Base-by-base conservation (phyloP, 2,797 vertebrate genomes). In the Enteromius fasciolatus region DNA sequence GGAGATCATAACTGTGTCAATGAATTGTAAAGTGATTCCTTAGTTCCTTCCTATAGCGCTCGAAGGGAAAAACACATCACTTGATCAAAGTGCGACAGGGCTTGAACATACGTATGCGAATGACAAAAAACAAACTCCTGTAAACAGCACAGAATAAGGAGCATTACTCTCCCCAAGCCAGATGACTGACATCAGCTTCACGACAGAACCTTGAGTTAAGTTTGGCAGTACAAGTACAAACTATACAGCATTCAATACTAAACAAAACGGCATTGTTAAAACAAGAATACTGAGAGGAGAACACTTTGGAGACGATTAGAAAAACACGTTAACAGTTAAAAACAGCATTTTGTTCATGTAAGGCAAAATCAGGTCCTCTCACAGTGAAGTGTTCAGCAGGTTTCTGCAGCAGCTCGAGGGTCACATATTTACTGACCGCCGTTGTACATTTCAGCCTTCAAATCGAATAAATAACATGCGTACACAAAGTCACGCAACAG, bases 281-380 rank as follows among this genome's bases (percentile, higher is more conserved):
- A 81, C 83, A 81, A 85, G 64, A 82, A 86, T 83, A 87, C 75
- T 82, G 89, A 91, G 89, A 93, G 82, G 90, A 82, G 82, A 89
- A 93, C 87, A 89, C 89, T 93, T 93, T 90, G 89, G 90, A 90
- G 94, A 94, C 91, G 85, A 89, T 91, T 94, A 94, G 92, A 95
- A 94, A 95, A 94, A 92, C 93, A 94, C 93, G 92, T 89, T 86
- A 92, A 95, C 93, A 93, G 91, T 92, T 91, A 93, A 93, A 91
- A 94, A 94, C 92, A 94, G 93, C 91, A 93, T 90, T 92, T 91
- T 91, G 90, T 93, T 94, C 92, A 93, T 93, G 73, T 95, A 95
- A 95, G 95, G 95, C 95, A 95, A 95, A 95, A 94, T 94, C 91
- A 94, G 95, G 94, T 95, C 94, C 93, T 94, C 93, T 95, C 95